Base-by-base conservation (phyloP, 2,888 invertebrate genomes). In the Pyrgus malvae region DNA sequence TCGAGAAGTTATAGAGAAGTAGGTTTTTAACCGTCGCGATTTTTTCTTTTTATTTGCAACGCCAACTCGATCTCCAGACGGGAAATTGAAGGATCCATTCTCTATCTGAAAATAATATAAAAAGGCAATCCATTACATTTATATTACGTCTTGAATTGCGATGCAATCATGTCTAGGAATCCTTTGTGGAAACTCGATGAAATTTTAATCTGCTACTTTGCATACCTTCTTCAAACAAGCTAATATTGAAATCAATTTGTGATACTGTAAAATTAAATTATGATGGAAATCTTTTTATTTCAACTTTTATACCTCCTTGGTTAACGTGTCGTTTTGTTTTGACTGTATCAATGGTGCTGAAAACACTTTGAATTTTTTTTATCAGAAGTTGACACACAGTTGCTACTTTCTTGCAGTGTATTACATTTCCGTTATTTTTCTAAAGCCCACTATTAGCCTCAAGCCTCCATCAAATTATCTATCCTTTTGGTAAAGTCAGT, bases 1-100 rank as follows among this genome's bases (percentile, higher is more conserved):
- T 80, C 70, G 76, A 75, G 75, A 78, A 80, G 78, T 82, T 80
- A 68, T 67, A 72, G 61, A 61, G 67, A 68, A 66, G 60, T 57
- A 58, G 49, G 62, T 62, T 58, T 57, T 59, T 50, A 55, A 57
- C 51, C 48, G 37, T 19, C 29, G 16, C 29, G 58, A 62, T 62
- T 67, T 62, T 59, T 59, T 59, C 57, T 57, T 61, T 58, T 57
- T 58, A 55, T 60, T 48, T 57, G 31, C 46, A 53, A 45, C 19
- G 27, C 12, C 35, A 37, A 44, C 59, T 46, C 50, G 55, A 53
- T 55, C 54, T 51, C 65, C 29, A 23, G 61, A 59, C 64, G 64
- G 65, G 64, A 70, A 68, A 67, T 68, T 65, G 65, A 67, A 66
- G 63, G 62, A 66, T 65, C 57, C 58, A 40, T 51, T 48, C 51